Conservation (phyloP, 2,888 invertebrate species). For the Drosophila ezoana region DNA sequence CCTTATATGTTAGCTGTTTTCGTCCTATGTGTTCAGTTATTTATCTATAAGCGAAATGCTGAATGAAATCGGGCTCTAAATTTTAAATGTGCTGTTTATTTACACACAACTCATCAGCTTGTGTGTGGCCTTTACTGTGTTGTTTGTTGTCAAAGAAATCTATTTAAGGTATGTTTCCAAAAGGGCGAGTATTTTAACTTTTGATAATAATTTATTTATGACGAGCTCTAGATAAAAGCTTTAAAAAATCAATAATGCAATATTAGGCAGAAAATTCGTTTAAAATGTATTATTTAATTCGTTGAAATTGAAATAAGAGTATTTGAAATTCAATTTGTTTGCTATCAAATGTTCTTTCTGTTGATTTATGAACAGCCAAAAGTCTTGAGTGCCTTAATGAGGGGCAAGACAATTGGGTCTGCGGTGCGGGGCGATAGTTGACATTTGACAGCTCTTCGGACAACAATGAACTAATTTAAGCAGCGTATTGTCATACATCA, state of each 20-base stretch:
- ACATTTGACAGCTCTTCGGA: slow-evolving; percentile 73
- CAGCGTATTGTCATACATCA: slow-evolving; percentile 67
- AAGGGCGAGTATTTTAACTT: too few species aligned
- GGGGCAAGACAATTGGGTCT: background rate
- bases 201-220: background rate
- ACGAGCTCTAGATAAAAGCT: too few species aligned
- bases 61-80: too few species aligned
- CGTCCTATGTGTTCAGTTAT: background rate
- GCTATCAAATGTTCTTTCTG: slow-evolving; percentile 12
- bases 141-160: too few species aligned
- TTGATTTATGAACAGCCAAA: slow-evolving; percentile 29
- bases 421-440: slow-evolving; percentile 29
- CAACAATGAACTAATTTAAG: slow-evolving; percentile 78
- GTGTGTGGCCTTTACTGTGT: background rate
- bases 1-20: slow-evolving; percentile 3
- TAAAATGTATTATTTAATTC: background rate
- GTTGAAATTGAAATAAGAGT: background rate
- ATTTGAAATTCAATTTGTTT: slow-evolving; percentile 1
- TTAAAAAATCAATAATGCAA: too few species aligned
- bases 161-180: background rate
- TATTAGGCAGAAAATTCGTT: too few species aligned
- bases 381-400: slow-evolving; percentile 14
- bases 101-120: too few species aligned
- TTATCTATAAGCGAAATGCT: slow-evolving; percentile 3
- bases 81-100: too few species aligned